Evolutionary conservation across 2,888 invertebrate species (phyloP), one percentile per base, ranked within the genome.

Genomic region (Punctoribates punctum): DNA sequence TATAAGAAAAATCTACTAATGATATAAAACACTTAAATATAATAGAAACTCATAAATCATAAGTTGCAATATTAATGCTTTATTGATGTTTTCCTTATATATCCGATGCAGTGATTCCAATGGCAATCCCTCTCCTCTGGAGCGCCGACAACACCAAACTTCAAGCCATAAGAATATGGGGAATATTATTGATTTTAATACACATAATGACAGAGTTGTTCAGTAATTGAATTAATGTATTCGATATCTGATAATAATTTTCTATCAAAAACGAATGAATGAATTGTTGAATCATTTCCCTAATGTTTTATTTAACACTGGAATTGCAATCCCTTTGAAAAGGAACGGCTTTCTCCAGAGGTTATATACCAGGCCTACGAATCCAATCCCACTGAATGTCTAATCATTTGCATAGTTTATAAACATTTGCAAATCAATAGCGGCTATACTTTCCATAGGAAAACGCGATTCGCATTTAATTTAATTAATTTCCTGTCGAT

Each of bases 11-110:
- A 70, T 13, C 13, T 9, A 38, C 25, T 72, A 72, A 72, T 72
- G 46, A 72, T 72, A 72, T 72, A 48, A 72, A 72, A 72, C 72
- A 72, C 72, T 72, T 72, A 46, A 72, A 48, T 72, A 72, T 72
- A 72, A 48, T 72, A 72, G 42, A 72, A 72, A 72, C 42, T 48
- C 46, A 48, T 72, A 72, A 72, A 72, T 72, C 72, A 72, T 72
- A 72, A 48, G 9, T 27, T 72, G 72, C 72, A 72, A 48, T 72
- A 72, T 72, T 72, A 72, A 72, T 72, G 72, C 46, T 48, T 72
- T 72, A 72, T 46, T 48, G 72, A 72, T 72, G 72, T 72, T 46
- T 65, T 72, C 20, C 72, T 72, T 23, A 72, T 48, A 48, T 6
- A 34, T 20, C 27, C 25, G 13, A 23, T 13, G 65, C 20, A 34